Conservation (phyloP, 2,113 vertebrate species). For the Hippocampus mohnikei region DNA sequence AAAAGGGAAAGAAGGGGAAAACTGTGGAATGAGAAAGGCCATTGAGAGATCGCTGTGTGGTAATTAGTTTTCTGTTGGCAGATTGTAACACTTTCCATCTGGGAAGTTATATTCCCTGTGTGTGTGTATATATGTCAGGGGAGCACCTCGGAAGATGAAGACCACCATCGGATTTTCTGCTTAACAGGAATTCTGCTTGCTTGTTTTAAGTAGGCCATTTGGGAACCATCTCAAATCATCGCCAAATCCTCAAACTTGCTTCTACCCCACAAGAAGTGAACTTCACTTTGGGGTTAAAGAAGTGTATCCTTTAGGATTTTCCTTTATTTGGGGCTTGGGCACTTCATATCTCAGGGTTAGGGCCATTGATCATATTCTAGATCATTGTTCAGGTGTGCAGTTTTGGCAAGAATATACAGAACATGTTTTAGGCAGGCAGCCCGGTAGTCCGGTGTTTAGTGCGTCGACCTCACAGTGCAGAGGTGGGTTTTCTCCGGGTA, state of each 20-base stretch:
- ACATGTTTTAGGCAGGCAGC: no score
- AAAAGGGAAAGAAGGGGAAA: constrained; percentile 9
- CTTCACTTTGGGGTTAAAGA: background rate
- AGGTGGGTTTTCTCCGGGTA: no score
- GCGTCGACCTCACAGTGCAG: no score
- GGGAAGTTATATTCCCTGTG: constrained; percentile 32
- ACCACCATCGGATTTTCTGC: background rate
- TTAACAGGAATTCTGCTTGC: background rate
- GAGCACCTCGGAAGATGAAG: constrained; percentile 17
- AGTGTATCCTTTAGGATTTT: no score
- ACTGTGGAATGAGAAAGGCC: background rate
- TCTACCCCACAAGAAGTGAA: background rate
- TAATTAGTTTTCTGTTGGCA: constrained; percentile 25
- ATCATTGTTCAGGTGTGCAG: no score
- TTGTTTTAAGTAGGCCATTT: background rate
- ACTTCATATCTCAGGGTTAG: no score
- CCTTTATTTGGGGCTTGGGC: no score
- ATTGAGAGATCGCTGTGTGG: background rate
- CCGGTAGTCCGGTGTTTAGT: no score
- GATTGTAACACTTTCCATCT: constrained; percentile 46
- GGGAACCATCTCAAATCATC: background rate
- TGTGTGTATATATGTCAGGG: constrained; percentile 28
- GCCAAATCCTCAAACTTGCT: background rate
- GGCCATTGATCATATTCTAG: no score
- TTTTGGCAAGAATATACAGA: no score